Base-by-base conservation (phyloP, 2,113 vertebrate genomes). In the Euleptes europaea region DNA sequence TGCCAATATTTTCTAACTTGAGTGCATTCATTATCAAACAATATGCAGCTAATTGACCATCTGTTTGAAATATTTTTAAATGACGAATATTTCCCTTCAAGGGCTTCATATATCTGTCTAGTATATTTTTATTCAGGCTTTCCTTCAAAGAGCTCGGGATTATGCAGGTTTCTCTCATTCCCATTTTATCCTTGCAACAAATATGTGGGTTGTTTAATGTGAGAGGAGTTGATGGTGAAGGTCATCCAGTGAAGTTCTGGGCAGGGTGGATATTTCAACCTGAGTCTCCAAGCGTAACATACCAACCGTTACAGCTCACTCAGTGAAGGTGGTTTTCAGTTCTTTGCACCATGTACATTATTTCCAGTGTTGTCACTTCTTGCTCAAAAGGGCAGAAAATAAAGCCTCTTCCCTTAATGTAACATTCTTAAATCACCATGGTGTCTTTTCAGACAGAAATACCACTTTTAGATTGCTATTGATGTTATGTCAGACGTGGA, bases 381-480 rank as follows among this genome's bases (percentile, higher is more conserved):
- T 49, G 5, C 4, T 42, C 82, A 87, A 49, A 31, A 76, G 1
- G 54, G 5, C 28, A 82, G 5, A 86, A 28, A 69, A 51, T 60
- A 85, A 79, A 65, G 28, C 4, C 9, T 78, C 49, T 83, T 38
- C 3, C 73, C 10, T 71, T 78, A 4, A 3, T 71, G 73, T 76
- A 78, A 89, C 69, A 44, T 21, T 82, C 78, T 54, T 54, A 54
- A 54, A 84, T 23, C 3, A 82, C 21, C 69, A 85, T 35, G 28
- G 40, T 12, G 3, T 1, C 1, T n/a, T 42, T 88, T 85, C 90
- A 76, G 49, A 67, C 80, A 71, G 66, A 91, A 77, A 38, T 85
- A 63, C 60, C 5, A n/a, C 54, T 80, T 33, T 51, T 78, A 75
- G 33, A 66, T 33, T 1, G 42, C 38, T 83, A 9, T 3, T 77